phyloP scores from a whole-genome alignment of 1,140 invertebrate species.

The Sycobia sp. region DNA sequence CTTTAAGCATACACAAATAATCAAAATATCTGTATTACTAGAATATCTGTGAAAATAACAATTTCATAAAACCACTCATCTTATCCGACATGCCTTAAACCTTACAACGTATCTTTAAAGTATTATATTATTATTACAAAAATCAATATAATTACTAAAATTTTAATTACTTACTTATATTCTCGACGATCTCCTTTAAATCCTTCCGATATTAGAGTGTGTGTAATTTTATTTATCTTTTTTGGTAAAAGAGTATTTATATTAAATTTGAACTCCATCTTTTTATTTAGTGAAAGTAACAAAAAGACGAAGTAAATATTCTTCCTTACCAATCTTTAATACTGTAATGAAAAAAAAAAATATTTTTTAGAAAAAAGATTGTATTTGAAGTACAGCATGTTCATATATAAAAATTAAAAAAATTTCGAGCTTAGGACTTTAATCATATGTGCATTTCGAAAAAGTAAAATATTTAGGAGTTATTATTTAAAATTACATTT shows the following conservation, averaged over 20 bases:
- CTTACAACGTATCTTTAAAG: too few relatives aligned
- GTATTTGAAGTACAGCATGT: neutral
- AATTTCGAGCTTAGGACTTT: neutral
- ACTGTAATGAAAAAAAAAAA: neutral
- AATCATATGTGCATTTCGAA: neutral
- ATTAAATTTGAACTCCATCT: conserved; percentile 69
- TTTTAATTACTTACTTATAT: conserved; percentile 61
- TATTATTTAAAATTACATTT: neutral
- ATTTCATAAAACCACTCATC: too few relatives aligned
- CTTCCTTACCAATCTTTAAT: neutral
- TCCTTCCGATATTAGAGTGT: conserved; percentile 66
- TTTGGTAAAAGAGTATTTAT: conserved; percentile 65
- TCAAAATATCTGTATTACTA: too few relatives aligned
- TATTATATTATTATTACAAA: too few relatives aligned
- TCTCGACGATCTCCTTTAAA: conserved; percentile 67
- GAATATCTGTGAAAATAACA: too few relatives aligned
- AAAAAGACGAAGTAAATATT: neutral
- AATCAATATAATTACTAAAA: neutral
- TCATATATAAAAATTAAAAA: neutral
- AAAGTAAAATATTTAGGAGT: neutral
- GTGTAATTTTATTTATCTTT: conserved; percentile 66
- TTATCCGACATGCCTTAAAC: too few relatives aligned
- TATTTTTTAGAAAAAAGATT: neutral
- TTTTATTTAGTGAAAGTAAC: neutral
- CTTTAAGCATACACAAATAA: too few relatives aligned